Percentiles rank a stretch among this genome's conserved stretches.
Conservation (phyloP, 1,140 invertebrate genomes). For the Sarcophaga bullata region DNA sequence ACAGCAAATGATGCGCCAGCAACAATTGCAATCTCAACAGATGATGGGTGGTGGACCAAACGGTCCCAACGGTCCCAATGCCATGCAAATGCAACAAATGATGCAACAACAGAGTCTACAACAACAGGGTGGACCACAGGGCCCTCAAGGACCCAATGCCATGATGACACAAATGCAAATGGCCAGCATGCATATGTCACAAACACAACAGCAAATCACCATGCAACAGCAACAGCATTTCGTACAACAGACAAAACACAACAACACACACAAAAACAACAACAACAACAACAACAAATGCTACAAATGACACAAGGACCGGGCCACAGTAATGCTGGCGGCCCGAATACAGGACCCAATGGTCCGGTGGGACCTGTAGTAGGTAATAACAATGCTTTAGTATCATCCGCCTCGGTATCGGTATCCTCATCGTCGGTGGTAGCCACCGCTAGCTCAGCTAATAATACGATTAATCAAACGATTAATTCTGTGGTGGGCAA, state of each 20-base stretch:
- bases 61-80: constrained; percentile 49
- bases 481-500: constrained; percentile 70
- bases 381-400: constrained; percentile 44
- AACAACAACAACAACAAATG: constrained; percentile 60
- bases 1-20: constrained; percentile 66
- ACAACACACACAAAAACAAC: too few relatives aligned
- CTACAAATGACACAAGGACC: constrained; percentile 64
- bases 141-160: constrained; percentile 51
- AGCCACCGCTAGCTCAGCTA: constrained; percentile 57
- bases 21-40: constrained; percentile 49
- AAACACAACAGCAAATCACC: constrained; percentile 72
- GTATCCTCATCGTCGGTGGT: constrained; percentile 47
- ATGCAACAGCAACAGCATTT: constrained; percentile 68
- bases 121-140: constrained; percentile 50
- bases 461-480: constrained; percentile 66
- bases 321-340: not conserved
- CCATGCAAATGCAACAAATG: constrained; percentile 53
- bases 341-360: not conserved
- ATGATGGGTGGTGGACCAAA: constrained; percentile 44
- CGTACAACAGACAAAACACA: constrained; percentile 55
- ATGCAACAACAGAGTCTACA: constrained; percentile 48
- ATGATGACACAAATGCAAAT: constrained; percentile 69
- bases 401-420: constrained; percentile 39
- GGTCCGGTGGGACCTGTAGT: constrained; percentile 39
- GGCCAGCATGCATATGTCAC: constrained; percentile 74